Evolutionary conservation across 2,113 vertebrate species (phyloP), one percentile per base, ranked within the genome.

Genomic region (Gymnogyps californianus): DNA sequence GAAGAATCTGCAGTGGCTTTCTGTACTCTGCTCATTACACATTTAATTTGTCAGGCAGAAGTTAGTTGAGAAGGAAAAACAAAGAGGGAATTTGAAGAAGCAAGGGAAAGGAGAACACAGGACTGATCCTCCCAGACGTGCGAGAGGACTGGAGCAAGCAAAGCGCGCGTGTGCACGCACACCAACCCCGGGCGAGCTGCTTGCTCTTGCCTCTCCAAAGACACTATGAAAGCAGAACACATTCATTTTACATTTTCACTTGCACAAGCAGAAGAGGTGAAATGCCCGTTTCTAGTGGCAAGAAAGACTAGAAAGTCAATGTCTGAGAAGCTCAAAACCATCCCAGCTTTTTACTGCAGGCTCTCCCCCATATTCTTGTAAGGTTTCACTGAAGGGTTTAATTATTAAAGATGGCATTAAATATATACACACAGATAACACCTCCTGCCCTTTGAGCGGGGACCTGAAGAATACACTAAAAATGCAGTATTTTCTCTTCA

Each of bases 371-470:
- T 13, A 17, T 34, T 57, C 28, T 54, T 71, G 55, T 34, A 44
- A 89, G 65, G 51, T 85, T 78, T 69, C 78, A 25, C 36, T 44
- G 40, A 61, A 59, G 36, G 85, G 40, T 69, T 96, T 65, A 85
- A 83, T 90, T 28, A 93, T 83, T 95, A 85, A 96, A 77, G 47
- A 38, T 5, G 11, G 16, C 58, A 66, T 96, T 72, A 93, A 92
- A 85, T 86, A 89, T 32, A 76, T 9, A 81, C 34, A 36, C 36
- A 25, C 16, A 7, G 31, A 46, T 69, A 65, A n/a, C 78, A 57
- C 65, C 62, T 74, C 44, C 42, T 38, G 40, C 51, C 36, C 61
- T 66, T 51, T 13, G 65, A 54, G 83, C 16, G 12, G 38, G 24
- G 28, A 15, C 42, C 80, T 42, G 34, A 29, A 16, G 34, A 54